These are phyloP conservation scores for Cephus nigrinus DNA, from an alignment of 2,888 invertebrate genomes.

Conservation along the genomic window DNA sequence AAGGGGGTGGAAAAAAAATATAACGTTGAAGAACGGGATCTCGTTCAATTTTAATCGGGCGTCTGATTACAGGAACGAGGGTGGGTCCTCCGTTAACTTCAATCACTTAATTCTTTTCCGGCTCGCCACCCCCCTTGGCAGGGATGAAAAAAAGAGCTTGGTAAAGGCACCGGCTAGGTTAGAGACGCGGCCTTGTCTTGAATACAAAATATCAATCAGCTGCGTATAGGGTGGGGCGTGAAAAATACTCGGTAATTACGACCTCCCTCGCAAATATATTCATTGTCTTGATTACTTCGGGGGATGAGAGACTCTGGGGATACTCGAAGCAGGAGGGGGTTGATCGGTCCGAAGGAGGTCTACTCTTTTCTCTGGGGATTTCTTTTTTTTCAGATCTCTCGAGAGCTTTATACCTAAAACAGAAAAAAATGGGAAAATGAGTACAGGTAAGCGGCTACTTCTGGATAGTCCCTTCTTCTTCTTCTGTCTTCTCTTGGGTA, in stretches of 20 bases:
- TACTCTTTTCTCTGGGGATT: too few relatives aligned
- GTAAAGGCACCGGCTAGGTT: constrained; percentile 10
- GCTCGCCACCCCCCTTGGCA: constrained; percentile 20
- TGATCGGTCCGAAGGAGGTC: too few relatives aligned
- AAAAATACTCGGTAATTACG: constrained; percentile 64
- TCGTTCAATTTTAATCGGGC: too few relatives aligned
- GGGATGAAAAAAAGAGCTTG: constrained; percentile 6
- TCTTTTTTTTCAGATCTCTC: too few relatives aligned
- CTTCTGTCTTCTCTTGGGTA: too few relatives aligned
- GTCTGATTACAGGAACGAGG: too few relatives aligned
- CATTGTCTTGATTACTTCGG: constrained; percentile 49
- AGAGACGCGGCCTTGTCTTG: constrained; percentile 38
- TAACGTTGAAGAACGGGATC: too few relatives aligned
- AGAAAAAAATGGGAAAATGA: too few relatives aligned
- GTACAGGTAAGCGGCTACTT: too few relatives aligned
- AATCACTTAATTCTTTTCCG: constrained; percentile 26
- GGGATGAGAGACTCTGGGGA: constrained; percentile 18
- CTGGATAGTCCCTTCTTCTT: too few relatives aligned
- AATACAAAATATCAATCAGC: constrained; percentile 65
- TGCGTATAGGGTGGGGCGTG: constrained; percentile 46
- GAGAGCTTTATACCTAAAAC: too few relatives aligned
- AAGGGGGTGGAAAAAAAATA: neutral
- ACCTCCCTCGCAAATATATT: constrained; percentile 53
- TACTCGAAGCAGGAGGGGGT: too few relatives aligned
- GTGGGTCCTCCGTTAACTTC: constrained; percentile 11